Conservation (phyloP, 2,113 vertebrate species). For the Lepus americanus region DNA sequence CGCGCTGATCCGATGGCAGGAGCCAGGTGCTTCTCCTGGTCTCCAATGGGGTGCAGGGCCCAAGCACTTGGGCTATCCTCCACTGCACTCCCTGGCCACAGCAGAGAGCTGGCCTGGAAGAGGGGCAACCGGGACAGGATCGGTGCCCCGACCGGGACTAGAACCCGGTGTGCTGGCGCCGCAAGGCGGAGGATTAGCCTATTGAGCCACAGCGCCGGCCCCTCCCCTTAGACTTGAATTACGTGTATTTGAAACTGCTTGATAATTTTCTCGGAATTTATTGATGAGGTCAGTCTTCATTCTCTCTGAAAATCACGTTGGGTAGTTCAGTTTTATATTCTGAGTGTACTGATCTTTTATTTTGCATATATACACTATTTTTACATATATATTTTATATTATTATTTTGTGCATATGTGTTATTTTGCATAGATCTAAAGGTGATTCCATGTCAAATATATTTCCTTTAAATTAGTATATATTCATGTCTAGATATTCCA, state of each 20-base stretch:
- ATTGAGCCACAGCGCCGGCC: too few species aligned
- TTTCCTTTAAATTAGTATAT: background rate
- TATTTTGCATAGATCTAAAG: background rate
- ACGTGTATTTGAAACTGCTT: background rate
- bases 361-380: background rate
- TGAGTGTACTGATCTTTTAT: background rate
- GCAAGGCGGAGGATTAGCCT: too few species aligned
- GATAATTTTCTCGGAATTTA: background rate
- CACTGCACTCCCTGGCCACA: background rate
- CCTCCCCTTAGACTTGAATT: background rate
- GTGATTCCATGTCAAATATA: background rate
- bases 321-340: background rate
- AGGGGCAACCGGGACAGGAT: too few species aligned
- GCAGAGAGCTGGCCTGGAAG: too few species aligned
- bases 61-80: background rate
- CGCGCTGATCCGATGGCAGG: too few species aligned
- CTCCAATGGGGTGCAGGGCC: too few species aligned
- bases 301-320: background rate
- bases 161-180: too few species aligned
- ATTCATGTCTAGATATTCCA: background rate
- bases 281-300: background rate
- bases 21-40: too few species aligned
- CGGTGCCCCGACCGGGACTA: too few species aligned
- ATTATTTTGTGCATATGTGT: too few species aligned
- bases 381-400: background rate